These are phyloP conservation scores for Drosophila robusta DNA, from an alignment of 2,888 invertebrate genomes.

Conservation along the genomic window DNA sequence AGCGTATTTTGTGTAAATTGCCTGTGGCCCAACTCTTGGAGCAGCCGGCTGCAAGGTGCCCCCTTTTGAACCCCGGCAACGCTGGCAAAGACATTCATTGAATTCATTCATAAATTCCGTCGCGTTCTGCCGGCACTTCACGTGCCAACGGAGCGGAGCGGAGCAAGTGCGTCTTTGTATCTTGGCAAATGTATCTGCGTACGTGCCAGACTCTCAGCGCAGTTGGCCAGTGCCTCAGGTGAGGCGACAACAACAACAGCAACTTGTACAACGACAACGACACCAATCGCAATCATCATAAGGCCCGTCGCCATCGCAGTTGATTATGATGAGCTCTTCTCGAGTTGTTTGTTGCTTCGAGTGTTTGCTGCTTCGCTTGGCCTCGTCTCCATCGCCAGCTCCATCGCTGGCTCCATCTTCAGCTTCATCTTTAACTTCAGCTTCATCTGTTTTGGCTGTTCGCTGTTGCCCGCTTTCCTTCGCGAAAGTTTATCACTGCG, in stretches of 20 bases:
- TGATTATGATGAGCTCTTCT: constrained; percentile 72
- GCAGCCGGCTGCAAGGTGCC: neutral
- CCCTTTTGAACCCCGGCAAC: neutral
- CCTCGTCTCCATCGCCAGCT: constrained; percentile 12
- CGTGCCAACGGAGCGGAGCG: constrained; percentile 33
- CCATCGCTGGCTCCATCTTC: constrained; percentile 9
- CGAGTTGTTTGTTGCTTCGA: constrained; percentile 42
- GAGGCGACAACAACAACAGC: constrained; percentile 32
- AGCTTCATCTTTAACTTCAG: constrained; percentile 10
- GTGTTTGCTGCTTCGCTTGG: constrained; percentile 34
- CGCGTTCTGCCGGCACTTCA: constrained; percentile 35
- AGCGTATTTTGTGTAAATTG: neutral
- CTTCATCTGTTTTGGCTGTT: constrained; percentile 8
- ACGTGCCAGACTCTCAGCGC: constrained; percentile 59
- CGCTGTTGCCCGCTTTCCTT: constrained; percentile 42
- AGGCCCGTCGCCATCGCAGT: constrained; percentile 67
- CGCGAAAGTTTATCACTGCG: constrained; percentile 77
- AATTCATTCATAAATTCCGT: constrained; percentile 60
- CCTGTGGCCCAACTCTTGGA: constrained; percentile 24
- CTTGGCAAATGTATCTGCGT: constrained; percentile 59
- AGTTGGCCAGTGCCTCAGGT: constrained; percentile 33
- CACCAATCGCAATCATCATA: constrained; percentile 79
- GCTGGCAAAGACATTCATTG: constrained; percentile 31
- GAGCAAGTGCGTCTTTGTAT: constrained; percentile 63
- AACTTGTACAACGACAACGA: constrained; percentile 39